Base-by-base conservation (phyloP, 1,140 invertebrate genomes). In the Drosophila malerkotliana region DNA sequence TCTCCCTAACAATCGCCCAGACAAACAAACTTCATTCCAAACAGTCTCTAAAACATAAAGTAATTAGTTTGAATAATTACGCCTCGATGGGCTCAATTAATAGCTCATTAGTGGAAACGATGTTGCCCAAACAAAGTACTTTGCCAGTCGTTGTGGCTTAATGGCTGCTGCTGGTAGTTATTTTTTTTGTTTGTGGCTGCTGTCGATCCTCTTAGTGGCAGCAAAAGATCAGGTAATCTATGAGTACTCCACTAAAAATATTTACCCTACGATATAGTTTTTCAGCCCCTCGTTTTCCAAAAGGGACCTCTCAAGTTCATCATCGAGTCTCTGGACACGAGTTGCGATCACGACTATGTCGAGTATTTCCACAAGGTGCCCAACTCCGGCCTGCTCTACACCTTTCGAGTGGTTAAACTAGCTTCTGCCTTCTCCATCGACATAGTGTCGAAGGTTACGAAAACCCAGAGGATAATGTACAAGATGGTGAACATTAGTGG, bases 321-420 rank as follows among this genome's bases (percentile, higher is more conserved):
- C 6, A 0, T 72, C 18, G 52, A 83, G 1, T 69, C 75, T 0
- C 45, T 64, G 4, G 7, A 77, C 7, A 84, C 72, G 0, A 49
- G 8, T 3, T 59, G 72, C 6, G 77, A 84, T 45, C 55, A 73
- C 8, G 49, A 85, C 14, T 47, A 37, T 49, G 62, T 77, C 6
- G 58, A 79, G 44, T 72, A 64, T 30, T 83, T 83, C 14, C 26
- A 28, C 1, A 57, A 14, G 8, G 64, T 83, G 0, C 12, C 53
- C 0, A 49, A 62, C 15, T 9, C 48, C 0, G 8, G 9, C 0
- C 10, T 9, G 4, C 48, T 82, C 9, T 68, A 73, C 39, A 51
- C 62, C 2, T 77, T 81, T 10, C 56, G 59, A 1, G 52, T 78
- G 9, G 10, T 44, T 0, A 77, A 69, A 15, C 5, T 12, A 12